Percentiles rank a stretch among this genome's conserved stretches.
phyloP scores from a whole-genome alignment of 2,113 vertebrate genomes.

The Haemorhous mexicanus region DNA sequence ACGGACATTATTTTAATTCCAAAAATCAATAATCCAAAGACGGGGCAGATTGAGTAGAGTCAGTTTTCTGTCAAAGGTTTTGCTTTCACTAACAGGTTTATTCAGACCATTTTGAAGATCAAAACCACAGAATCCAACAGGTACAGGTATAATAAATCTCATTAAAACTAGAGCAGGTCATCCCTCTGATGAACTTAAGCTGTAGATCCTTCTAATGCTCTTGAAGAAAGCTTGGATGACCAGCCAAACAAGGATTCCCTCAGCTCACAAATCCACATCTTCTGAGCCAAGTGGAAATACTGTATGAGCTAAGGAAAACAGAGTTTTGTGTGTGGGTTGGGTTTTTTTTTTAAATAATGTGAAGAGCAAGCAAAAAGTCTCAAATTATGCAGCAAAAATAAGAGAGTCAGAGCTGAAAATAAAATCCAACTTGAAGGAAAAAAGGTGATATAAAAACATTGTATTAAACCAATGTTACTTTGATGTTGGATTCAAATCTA shows the following conservation, averaged over 20 bases:
- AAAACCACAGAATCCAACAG: slow-evolving; percentile 8
- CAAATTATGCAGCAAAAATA: slow-evolving; percentile 2
- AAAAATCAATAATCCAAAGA: background rate
- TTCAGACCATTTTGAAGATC: background rate
- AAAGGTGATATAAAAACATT: background rate
- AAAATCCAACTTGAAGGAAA: background rate
- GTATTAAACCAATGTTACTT: background rate
- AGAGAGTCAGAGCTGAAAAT: slow-evolving; percentile 21
- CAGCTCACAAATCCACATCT: slow-evolving; percentile 22
- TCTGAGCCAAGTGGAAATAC: slow-evolving; percentile 49
- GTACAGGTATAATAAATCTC: slow-evolving; percentile 50
- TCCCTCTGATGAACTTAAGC: slow-evolving; percentile 30
- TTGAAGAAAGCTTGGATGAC: slow-evolving; percentile 25
- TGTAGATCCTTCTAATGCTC: slow-evolving; percentile 48
- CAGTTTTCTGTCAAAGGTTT: background rate
- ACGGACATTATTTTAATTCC: background rate
- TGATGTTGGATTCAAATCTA: background rate
- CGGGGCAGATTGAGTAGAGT: background rate
- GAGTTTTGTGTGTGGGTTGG: background rate
- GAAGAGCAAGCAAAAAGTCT: slow-evolving; percentile 30
- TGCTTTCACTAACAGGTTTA: slow-evolving; percentile 9
- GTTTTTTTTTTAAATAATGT: background rate
- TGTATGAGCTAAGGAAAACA: background rate
- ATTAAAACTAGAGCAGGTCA: slow-evolving; percentile 55
- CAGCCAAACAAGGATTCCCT: slow-evolving; percentile 43